Evolutionary conservation across 2,113 vertebrate genomes (phyloP), one percentile per base, ranked within the genome.

Genomic region (Chaetops frenatus): DNA sequence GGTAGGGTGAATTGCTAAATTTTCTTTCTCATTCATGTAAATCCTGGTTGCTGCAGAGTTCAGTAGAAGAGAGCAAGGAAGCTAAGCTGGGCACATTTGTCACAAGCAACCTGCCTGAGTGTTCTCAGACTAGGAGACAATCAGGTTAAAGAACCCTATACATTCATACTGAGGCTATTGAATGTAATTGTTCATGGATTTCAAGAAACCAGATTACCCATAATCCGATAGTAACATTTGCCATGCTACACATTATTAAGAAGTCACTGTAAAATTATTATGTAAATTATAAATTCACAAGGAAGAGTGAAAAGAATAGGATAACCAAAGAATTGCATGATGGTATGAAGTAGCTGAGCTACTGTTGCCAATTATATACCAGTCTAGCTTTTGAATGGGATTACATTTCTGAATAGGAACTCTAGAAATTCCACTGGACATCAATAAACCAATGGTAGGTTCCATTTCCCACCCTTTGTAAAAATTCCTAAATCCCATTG

Each of bases 161-260:
- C 1, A 2, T 23, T 64, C 65, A 60, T 33, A 53, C 9, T 57
- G 56, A 83, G 15, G 38, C 48, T 62, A 65, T 12, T 82, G 65
- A 86, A 33, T 48, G 51, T 44, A 88, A 91, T 44, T 67, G 17
- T 91, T 74, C 69, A 69, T 18, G 50, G 36, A 71, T 85, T 95
- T 84, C 29, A 79, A 72, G 31, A 89, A 91, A 94, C 79, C 76
- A 95, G 89, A 95, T 94, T 95, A 92, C 15, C 33, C 28, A 29
- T 87, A 94, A 94, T 91, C 86, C 65, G 1, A 56, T 56, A 88
- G 69, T 61, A 92, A 71, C 36, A 72, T 86, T 92, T 89, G 48
- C 45, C 48, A 87, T 87, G 67, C 65, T 65, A 36, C 48, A 79
- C 25, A 8, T 57, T 77, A 64, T 82, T 86, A 78, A 94, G 51